phyloP scores from a whole-genome alignment of 2,113 vertebrate genomes.

The Erpornis zantholeuca region DNA sequence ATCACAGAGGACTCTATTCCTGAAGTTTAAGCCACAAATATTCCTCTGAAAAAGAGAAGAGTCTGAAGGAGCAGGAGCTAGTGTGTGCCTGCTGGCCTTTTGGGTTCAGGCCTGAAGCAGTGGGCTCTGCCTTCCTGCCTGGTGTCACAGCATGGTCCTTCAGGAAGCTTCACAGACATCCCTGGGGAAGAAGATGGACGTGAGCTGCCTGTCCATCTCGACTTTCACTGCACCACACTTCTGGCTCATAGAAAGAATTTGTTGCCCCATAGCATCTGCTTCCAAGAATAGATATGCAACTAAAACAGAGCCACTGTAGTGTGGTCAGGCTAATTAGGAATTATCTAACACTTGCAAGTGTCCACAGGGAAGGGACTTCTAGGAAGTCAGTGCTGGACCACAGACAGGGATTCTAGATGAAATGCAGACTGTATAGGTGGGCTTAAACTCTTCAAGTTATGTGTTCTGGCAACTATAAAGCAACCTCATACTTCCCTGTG shows the following conservation, averaged over 20 bases:
- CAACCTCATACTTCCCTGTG: background rate
- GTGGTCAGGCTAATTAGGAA: background rate
- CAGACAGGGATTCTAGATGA: background rate
- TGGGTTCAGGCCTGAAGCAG: background rate
- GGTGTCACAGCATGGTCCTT: background rate
- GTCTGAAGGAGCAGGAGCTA: background rate
- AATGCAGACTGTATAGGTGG: background rate
- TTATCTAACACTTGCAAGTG: background rate
- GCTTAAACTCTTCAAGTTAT: background rate
- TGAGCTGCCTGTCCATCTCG: background rate
- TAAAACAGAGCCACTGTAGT: background rate
- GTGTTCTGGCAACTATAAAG: background rate
- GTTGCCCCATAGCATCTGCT: background rate
- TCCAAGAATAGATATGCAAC: background rate
- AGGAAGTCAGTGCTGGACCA: background rate
- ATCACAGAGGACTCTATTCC: background rate
- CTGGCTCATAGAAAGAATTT: background rate
- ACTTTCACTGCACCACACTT: background rate
- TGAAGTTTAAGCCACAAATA: background rate
- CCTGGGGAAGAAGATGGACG: background rate
- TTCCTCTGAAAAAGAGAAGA: background rate
- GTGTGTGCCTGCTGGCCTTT: background rate
- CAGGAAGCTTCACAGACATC: background rate
- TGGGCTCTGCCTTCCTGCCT: background rate
- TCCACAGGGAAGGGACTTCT: background rate